Evolutionary conservation across 37 sponge, comb jelly and placozoan genomes (phyloP).

Genomic region (Aplysina aerophoba): DNA sequence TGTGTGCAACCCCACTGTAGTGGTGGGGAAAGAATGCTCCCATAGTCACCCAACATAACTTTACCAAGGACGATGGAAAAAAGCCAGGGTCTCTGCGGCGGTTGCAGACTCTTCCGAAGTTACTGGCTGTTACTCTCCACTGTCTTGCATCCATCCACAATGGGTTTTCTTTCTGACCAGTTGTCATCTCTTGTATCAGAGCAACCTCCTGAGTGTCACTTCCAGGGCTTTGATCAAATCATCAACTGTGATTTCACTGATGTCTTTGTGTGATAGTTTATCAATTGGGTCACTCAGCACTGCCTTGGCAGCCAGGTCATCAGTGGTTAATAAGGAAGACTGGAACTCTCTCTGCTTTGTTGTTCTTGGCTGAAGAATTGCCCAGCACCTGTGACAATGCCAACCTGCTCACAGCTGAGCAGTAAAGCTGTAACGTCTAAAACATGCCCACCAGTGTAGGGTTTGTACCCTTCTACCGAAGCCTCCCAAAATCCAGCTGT

Average conservation of each 20-base stretch:
- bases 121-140: conserved; percentile 47
- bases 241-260: neutral
- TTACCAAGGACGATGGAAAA: conserved; percentile 14
- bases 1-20: conserved; percentile 2
- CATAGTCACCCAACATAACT: conserved; percentile 36
- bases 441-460: neutral
- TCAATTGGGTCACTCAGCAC: conserved; percentile 30
- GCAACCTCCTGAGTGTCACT: conserved; percentile 13
- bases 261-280: neutral
- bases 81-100: neutral
- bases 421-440: no score
- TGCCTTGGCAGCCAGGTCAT: neutral
- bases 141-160: conserved; percentile 54
- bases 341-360: neutral
- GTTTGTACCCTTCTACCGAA: conserved; percentile 23
- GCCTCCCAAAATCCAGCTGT: conserved; percentile 38
- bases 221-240: conserved; percentile 23
- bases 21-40: neutral
- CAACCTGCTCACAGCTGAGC: neutral
- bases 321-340: no score
- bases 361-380: neutral
- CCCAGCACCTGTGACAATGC: neutral
- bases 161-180: conserved; percentile 31
- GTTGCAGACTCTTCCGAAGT: conserved; percentile 51
- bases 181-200: conserved; percentile 34